Evolutionary conservation across 2,888 invertebrate genomes (phyloP), one percentile per base, ranked within the genome.

Genomic region (Pasiphila rectangulata): DNA sequence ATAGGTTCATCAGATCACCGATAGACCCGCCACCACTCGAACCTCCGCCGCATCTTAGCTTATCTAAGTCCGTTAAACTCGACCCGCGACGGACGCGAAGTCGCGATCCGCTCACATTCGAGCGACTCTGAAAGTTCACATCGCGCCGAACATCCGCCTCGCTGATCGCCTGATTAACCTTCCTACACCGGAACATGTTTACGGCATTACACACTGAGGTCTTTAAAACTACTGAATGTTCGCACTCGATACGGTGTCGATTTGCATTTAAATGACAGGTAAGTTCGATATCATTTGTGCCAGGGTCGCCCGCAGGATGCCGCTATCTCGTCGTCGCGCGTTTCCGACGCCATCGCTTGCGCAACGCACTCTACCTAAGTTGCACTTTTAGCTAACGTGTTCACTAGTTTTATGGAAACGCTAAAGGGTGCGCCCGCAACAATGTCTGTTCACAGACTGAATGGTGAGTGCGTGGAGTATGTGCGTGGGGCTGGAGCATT

Each of bases 1-100:
- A 94, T 69, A 91, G 92, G 75, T 95, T 95, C 94, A 95, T 95
- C 63, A 94, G 80, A 73, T 95, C 95, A 1, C 95, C 95, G 34
- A 95, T 94, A 61, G 94, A 94, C 10, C 92, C 93, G 12, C 89
- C 85, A 2, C 85, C 82, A 50, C 83, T 87, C 0, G 87, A 83
- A 1, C 85, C 79, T 6, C 74, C 81, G 17, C 80, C 72, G 41
- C 78, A 88, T 46, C 91, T 83, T 19, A 93, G 73, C 68, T 93
- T 93, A 71, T 94, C 93, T 64, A 94, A 83, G 63, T 94, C 94
- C 1, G 94, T 94, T 79, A 94, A 87, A 59, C 93, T 93, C 0
- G 93, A 94, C 0, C 94, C 93, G 0, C 94, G 90, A 3, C 94
- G 90, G 57, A 94, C 92, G 34, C 90, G 85, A 34, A 91, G 76